A percentile compares a stretch with the other conserved stretches of the same genome.
These are phyloP conservation scores for Venustaconcha ellipsiformis DNA, from an alignment of 1,140 invertebrate genomes.

Conservation along the genomic window DNA sequence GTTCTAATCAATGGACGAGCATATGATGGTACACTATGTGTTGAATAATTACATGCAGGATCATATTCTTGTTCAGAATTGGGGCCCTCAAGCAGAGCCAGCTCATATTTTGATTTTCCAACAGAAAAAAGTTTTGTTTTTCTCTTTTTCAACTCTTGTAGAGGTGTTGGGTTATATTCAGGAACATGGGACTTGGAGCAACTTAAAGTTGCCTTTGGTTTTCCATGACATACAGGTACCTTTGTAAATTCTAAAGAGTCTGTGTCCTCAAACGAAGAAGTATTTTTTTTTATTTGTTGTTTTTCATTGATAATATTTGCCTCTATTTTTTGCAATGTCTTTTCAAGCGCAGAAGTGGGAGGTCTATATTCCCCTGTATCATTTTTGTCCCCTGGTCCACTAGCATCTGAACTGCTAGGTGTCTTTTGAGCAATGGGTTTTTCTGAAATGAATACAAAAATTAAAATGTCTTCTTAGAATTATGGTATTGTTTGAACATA, in stretches of 20 bases:
- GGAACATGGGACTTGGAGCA: conserved; percentile 60
- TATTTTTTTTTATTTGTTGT: neutral
- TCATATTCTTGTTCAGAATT: conserved; percentile 55
- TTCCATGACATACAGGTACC: too few species aligned
- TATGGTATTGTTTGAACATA: too few species aligned
- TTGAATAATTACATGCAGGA: conserved; percentile 55
- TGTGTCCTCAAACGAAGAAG: too few species aligned
- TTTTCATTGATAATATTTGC: conserved; percentile 23
- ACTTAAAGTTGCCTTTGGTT: neutral
- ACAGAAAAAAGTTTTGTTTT: conserved; percentile 27
- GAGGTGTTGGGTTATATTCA: conserved; percentile 76
- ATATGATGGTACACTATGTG: neutral
- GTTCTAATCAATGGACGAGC: too few species aligned
- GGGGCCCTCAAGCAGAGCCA: conserved; percentile 27
- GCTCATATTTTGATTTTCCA: conserved; percentile 30
- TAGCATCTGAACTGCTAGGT: neutral
- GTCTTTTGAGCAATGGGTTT: conserved; percentile 10
- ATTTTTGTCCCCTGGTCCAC: neutral
- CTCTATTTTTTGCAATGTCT: conserved; percentile 21
- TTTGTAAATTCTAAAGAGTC: too few species aligned
- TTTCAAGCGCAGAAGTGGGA: conserved; percentile 18
- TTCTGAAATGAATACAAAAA: conserved; percentile 11
- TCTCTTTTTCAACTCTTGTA: conserved; percentile 73
- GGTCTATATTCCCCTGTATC: conserved; percentile 10
- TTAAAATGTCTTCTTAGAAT: neutral